Evolutionary conservation across 1,140 invertebrate genomes (phyloP), one percentile per base, ranked within the genome.

Genomic region (Muscidifurax raptorellus): DNA sequence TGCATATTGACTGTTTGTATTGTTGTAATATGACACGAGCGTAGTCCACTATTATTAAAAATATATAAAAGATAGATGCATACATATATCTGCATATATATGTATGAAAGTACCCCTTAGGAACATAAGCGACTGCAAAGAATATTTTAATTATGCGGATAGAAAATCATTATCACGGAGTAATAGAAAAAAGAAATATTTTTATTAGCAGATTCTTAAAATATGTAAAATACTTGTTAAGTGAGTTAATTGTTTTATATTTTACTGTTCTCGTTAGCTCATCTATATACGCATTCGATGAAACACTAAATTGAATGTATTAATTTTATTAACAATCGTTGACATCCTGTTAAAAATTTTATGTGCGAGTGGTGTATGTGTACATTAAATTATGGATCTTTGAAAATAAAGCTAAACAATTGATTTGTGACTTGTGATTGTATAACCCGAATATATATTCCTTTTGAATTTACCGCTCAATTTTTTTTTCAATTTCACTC

Each of bases 81-180:
- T 86, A 6, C n/a, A 64, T 67, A 71, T 78, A 74, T 80, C 1
- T 64, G 44, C 9, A 59, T 59, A 72, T 7, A 64, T 77, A 32
- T 77, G 22, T 74, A 76, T 36, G 64, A 52, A 82, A 79, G 71
- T 47, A 71, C 67, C 13, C 30, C 69, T 12, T 86, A 87, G 36
- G 75, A 81, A 77, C 27, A 27, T 87, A 87, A 87, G 87, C 83
- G 86, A 88, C 83, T 88, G 86, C 82, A 88, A 88, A 84, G 86
- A 82, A 88, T 90, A 90, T 90, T 90, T 90, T 90, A 90, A 87
- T 88, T 90, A 89, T 89, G 88, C 52, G 71, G 28, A 86, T 69
- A 86, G 81, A 89, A 82, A 85, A 74, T 80, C 6, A 32, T 86
- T 87, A 81, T 83, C 86, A 71, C 84, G 83, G 80, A 79, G 80